phyloP scores from a whole-genome alignment of 2,888 invertebrate genomes.

The Drosophila melanocephala region DNA sequence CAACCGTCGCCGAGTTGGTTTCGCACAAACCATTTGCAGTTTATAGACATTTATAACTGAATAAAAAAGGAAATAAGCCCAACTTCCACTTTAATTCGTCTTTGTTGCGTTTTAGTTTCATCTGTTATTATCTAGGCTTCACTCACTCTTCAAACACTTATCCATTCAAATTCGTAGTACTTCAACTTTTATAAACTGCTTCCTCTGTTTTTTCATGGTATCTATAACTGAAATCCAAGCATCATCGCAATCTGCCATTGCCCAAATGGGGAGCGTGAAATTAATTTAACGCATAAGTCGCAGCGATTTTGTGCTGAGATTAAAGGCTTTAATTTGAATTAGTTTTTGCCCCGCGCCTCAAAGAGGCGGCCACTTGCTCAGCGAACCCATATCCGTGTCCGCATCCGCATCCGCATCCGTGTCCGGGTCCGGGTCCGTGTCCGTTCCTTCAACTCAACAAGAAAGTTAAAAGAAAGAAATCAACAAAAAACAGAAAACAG shows the following conservation, averaged over 20 bases:
- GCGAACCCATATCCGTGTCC: constrained; percentile 23
- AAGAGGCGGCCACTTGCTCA: constrained; percentile 10
- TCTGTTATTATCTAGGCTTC: neutral
- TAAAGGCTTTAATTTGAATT: constrained; percentile 74
- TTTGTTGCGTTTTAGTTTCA: neutral
- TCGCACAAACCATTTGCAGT: neutral
- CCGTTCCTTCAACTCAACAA: constrained; percentile 39
- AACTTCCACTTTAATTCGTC: neutral
- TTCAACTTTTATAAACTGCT: neutral
- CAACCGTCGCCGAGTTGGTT: neutral
- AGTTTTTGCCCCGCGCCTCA: constrained; percentile 22
- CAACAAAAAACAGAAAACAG: constrained; percentile 11
- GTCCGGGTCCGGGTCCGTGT: constrained; percentile 1
- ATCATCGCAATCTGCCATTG: neutral
- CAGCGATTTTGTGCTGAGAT: constrained; percentile 40
- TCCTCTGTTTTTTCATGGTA: neutral
- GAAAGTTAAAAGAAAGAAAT: constrained; percentile 7
- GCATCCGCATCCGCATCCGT: constrained; percentile 11
- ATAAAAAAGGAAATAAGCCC: neutral
- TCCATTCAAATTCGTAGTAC: neutral
- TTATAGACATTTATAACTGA: neutral
- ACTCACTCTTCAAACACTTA: constrained; percentile 11
- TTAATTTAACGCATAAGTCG: constrained; percentile 53
- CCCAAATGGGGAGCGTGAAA: constrained; percentile 24
- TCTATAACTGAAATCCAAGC: constrained; percentile 7